Evolutionary conservation across 2,113 vertebrate genomes (phyloP), one percentile per base, ranked within the genome.

Genomic region (Falcunculus frontatus): DNA sequence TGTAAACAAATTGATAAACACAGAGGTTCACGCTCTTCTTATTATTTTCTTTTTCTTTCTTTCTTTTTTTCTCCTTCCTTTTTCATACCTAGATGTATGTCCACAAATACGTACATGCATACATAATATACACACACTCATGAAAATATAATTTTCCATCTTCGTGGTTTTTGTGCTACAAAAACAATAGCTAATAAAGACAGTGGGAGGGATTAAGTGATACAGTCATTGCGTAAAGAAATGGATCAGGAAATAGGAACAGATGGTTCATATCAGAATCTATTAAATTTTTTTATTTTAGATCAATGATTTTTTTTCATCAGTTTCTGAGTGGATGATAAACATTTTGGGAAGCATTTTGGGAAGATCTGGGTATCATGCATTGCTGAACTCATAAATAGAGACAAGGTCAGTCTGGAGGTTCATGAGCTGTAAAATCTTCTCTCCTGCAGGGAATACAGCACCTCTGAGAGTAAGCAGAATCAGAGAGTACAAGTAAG

Each of bases 11-110:
- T 46, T 41, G 47, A 47, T 77, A 84, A 81, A 49, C 4, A 6
- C 6, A 21, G 7, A 19, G 2, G 4, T 64, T 73, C 9, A 8
- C 0, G 0, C 12, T 55, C 21, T 33, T 32, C 46, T 62, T 55
- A 35, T 47, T 44, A 44, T 52, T 59, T 59, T 59, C 14, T 44
- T 29, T 53, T 27, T 60, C 13, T 23, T 37, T 1, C 3, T 32
- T 47, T 57, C 2, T 11, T 30, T 41, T 29, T 52, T 46, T 37
- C 27, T 32, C 2, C 6, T 5, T 5, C 13, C 4, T 2, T 56
- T 75, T 70, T 57, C n/a, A 32, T 53, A 26, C 25, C 12, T 57
- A 53, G 10, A 16, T 87, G 1, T 18, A 50, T 33, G 50, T 44
- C 25, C n/a, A 46, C 4, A 4, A 68, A 59, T 57, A 5, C 32